These are phyloP conservation scores for Corythornis cristatus DNA, from an alignment of 2,113 vertebrate species.

Conservation along the genomic window DNA sequence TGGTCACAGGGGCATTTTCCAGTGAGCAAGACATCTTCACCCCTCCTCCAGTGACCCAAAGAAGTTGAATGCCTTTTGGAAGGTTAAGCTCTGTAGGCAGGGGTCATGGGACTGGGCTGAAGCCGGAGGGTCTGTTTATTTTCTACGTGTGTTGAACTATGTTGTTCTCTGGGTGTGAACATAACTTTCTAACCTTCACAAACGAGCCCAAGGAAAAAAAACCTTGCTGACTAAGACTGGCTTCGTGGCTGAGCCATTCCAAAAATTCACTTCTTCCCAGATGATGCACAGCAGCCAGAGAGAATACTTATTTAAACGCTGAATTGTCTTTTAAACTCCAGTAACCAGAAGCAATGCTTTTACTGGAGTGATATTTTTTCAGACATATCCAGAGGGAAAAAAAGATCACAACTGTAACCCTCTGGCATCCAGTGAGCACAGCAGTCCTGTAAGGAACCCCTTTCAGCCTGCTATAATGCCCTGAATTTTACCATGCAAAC, in stretches of 20 bases:
- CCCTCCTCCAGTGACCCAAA: slow-evolving; percentile 21
- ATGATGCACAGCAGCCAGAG: not conserved
- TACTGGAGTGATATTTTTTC: not conserved
- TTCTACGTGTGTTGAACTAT: slow-evolving; percentile 45
- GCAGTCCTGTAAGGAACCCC: not conserved
- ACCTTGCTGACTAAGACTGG: not conserved
- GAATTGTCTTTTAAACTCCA: not conserved
- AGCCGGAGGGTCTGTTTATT: slow-evolving; percentile 47
- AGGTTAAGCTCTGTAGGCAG: slow-evolving; percentile 55
- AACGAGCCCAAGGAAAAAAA: not conserved
- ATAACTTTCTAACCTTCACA: slow-evolving; percentile 17
- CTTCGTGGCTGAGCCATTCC: not conserved
- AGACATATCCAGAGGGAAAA: not conserved
- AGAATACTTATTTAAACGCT: not conserved
- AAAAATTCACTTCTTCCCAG: not conserved
- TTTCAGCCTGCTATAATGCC: not conserved
- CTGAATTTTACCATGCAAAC: not conserved
- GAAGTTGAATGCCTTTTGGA: slow-evolving; percentile 35
- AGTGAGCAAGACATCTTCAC: slow-evolving; percentile 30
- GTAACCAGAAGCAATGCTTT: not conserved
- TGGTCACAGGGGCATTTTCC: slow-evolving; percentile 18
- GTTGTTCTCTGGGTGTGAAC: slow-evolving; percentile 44
- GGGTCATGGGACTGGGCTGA: slow-evolving; percentile 56
- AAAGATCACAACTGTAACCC: not conserved
- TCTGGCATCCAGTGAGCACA: not conserved